Evolutionary conservation across 2,888 invertebrate species (phyloP), one percentile per base, ranked within the genome.

Genomic region (Epistrophe grossulariae): DNA sequence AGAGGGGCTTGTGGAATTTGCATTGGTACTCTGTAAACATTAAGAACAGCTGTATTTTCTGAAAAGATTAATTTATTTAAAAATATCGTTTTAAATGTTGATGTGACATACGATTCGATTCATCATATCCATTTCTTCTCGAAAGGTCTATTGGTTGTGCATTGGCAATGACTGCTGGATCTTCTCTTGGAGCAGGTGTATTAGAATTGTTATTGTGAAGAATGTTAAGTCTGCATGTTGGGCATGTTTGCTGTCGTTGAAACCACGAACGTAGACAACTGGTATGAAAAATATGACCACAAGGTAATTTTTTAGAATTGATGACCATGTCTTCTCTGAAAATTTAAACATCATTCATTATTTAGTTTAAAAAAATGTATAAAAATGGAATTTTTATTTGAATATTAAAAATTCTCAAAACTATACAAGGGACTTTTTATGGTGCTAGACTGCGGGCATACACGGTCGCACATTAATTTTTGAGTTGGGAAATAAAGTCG

Each of bases 221-320:
- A 90, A 95, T 98, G 93, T 99, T 99, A 88, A 99, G 94, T 15
- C 99, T 95, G 92, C 99, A 99, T 6, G 99, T 99, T 1, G 99
- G 99, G 92, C 99, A 99, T 6, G 99, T 99, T 94, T 99, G 99
- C 92, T 99, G 99, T 10, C 99, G 95, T 94, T 99, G 99, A 94
- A 99, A 99, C 99, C 99, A 99, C 50, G 99, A 98, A 66, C 99
- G 96, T 76, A 99, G 94, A 93, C 99, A 99, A 74, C 97, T 97
- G 60, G 99, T 97, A 93, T 99, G 99, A 94, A 99, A 99, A 91
- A 99, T 99, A 93, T 99, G 99, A 92, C 98, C 98, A 94, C 99
- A 99, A 0, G 99, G 99, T 88, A 99, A 93, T 92, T 99, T 99
- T 93, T 99, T 99, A 52, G 99, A 97, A 70, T 95, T 96, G 88